Base-by-base conservation (phyloP, 2,113 vertebrate species). In the Hoplias malabaricus region DNA sequence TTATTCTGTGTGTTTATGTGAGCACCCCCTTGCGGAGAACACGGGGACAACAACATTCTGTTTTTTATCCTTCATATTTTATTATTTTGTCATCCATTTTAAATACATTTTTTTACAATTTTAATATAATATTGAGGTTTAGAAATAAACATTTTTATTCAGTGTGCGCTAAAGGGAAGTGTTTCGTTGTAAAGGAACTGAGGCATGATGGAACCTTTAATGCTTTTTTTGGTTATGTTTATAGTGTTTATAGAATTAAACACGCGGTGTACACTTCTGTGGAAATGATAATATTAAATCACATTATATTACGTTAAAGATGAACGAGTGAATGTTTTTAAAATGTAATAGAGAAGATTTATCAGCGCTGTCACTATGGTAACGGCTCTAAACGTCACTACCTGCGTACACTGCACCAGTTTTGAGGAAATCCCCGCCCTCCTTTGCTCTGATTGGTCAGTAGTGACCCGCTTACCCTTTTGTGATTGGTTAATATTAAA, bases 381-480 rank as follows among this genome's bases (percentile, higher is more conserved):
- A 88, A 87, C 86, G 69, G 72, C 54, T 80, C 29, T 12, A 56
- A 46, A 83, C 83, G 80, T 85, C 87, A 87, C 34, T 53, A 31
- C 12, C 19, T 59, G 29, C 27, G 66, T 61, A 69, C 50, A 57
- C 57, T 21, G 11, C 54, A 27, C 54, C 11, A 1, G 25, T 13
- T 7, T 59, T 59, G 16, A 29, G 6, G 5, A 27, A 0, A 8
- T 14, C 16, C 43, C 43, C 43, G 43, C 43, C 43, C 43, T 48
- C 16, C 2, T 48, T 3, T 5, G 16, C 4, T 48, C 43, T 48
- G 16, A 48, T 48, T 48, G 43, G 43, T 19, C 12, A 0, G 43
- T 48, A 19, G 16, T n/a, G 43, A 48, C 43, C n/a, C 43, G 43
- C 43, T 19, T 48, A 2, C 43, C n/a, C 14, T 5, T 14, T 2